Conservation (phyloP, 2,797 vertebrate species). For the Aldrovandia affinis region DNA sequence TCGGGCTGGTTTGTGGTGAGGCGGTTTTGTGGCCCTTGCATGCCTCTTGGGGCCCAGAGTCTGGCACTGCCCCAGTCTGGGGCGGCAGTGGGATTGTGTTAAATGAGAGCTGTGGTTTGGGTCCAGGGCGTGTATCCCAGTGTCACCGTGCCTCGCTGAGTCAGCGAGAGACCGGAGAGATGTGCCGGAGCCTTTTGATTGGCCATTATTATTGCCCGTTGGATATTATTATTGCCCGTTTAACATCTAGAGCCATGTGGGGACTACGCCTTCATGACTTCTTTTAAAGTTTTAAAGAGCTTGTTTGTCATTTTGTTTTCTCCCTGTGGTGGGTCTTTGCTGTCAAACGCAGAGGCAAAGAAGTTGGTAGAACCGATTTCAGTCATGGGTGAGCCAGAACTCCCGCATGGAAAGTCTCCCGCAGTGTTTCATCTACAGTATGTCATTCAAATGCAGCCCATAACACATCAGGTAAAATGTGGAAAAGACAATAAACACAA, state of each 20-base stretch:
- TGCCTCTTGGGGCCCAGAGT: background rate
- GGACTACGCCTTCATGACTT: background rate
- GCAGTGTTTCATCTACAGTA: no score
- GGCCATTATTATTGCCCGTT: background rate
- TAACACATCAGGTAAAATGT: no score
- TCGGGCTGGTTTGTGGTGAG: background rate
- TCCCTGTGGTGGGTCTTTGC: background rate
- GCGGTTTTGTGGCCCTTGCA: background rate
- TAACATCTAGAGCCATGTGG: background rate
- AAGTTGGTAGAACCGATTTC: no score
- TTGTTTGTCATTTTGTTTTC: slow-evolving; percentile 6
- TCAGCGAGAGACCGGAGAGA: background rate
- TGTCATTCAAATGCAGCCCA: no score
- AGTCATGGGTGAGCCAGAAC: no score
- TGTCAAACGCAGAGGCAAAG: no score
- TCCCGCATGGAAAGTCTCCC: no score
- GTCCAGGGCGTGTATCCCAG: background rate
- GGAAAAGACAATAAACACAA: no score
- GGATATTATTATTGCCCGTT: background rate
- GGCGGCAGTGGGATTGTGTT: background rate
- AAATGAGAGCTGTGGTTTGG: background rate
- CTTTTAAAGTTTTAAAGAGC: background rate
- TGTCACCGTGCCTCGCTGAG: background rate
- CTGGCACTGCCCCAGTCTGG: background rate
- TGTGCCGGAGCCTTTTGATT: background rate